phyloP scores from a whole-genome alignment of 2,797 vertebrate species.

The Anas bernieri region DNA sequence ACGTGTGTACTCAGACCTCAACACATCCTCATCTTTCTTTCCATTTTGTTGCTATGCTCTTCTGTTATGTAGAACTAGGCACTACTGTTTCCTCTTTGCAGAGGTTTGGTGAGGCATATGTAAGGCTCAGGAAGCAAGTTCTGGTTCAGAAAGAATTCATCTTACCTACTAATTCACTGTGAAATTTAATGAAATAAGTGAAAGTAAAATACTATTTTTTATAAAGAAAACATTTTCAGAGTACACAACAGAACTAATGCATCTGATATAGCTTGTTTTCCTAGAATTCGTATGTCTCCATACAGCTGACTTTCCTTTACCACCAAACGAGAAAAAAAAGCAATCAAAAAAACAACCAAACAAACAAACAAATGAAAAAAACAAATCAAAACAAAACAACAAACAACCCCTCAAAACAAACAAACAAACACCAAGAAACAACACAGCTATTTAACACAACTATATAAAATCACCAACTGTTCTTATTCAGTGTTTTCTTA shows the following conservation, averaged over 20 bases:
- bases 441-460: background rate
- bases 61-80: background rate
- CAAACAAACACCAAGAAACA: background rate
- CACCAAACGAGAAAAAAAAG: background rate
- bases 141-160: background rate
- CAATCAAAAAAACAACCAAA: background rate
- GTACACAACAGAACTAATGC: background rate
- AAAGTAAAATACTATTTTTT: background rate
- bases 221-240: background rate
- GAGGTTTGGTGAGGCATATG: background rate
- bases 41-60: background rate
- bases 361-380: background rate
- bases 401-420: background rate
- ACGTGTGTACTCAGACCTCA: background rate
- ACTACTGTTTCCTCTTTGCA: background rate
- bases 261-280: background rate
- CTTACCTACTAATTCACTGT: background rate
- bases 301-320: background rate
- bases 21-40: background rate
- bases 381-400: too few relatives aligned
- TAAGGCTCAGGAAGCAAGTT: background rate
- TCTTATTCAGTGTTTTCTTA: slow-evolving; percentile 5
- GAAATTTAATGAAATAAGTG: background rate
- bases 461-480: background rate
- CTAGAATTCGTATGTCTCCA: background rate